Evolutionary conservation across 2,113 vertebrate genomes (phyloP).

Genomic region (Mus pahari): DNA sequence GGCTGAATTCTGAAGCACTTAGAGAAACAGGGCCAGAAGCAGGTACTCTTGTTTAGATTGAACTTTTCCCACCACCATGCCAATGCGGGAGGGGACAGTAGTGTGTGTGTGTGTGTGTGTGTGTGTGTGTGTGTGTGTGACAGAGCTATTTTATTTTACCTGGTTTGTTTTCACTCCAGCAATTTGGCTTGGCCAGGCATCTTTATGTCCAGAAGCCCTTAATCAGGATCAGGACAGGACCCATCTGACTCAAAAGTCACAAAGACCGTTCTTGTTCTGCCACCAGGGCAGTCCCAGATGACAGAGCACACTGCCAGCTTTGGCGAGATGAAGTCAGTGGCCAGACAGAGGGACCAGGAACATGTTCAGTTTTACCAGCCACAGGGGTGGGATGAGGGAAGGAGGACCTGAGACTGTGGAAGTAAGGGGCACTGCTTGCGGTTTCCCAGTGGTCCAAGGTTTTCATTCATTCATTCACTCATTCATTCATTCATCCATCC

Average conservation of each 20-base stretch:
- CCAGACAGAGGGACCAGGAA: not conserved
- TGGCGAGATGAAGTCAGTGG: not conserved
- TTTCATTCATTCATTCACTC: not conserved
- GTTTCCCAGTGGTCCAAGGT: not conserved
- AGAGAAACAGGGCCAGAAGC: not conserved
- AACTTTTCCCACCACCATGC: not conserved
- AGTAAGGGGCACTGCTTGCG: not conserved
- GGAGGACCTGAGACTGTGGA: not conserved
- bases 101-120: too few species aligned
- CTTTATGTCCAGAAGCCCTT: not conserved
- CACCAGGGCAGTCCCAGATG: conserved; percentile 24
- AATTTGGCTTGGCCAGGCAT: not conserved
- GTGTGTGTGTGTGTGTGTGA: too few species aligned
- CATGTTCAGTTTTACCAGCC: not conserved
- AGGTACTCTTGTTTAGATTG: not conserved
- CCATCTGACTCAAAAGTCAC: conserved; percentile 48
- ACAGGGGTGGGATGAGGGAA: not conserved
- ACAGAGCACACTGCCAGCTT: conserved; percentile 10
- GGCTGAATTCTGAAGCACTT: not conserved
- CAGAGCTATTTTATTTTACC: too few species aligned
- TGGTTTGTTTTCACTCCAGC: not conserved
- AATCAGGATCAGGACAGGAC: not conserved
- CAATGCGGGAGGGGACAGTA: too few species aligned
- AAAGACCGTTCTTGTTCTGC: not conserved
- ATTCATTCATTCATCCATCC: not conserved